Conservation (phyloP, 2,888 invertebrate genomes). For the Cerastis rubricosa region DNA sequence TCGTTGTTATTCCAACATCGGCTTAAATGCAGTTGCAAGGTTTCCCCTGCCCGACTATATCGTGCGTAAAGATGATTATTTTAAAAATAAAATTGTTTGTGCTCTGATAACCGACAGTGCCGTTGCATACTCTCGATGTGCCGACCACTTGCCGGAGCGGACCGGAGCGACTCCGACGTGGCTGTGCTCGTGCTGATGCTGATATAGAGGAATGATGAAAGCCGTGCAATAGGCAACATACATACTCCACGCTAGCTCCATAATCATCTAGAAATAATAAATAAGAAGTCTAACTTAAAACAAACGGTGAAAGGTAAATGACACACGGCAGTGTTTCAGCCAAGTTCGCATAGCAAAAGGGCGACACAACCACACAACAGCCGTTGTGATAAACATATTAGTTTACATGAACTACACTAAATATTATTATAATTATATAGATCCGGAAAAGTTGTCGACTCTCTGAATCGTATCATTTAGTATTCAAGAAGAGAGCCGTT, state of each 20-base stretch:
- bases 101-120: slow-evolving; percentile 77
- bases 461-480: background rate
- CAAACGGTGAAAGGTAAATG: background rate
- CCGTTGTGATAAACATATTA: background rate
- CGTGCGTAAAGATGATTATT: slow-evolving; percentile 76
- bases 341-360: background rate
- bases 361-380: background rate
- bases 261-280: background rate
- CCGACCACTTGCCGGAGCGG: slow-evolving; percentile 2
- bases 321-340: background rate
- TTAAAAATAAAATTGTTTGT: slow-evolving; percentile 78
- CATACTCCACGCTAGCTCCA: background rate
- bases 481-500: background rate
- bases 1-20: slow-evolving; percentile 82
- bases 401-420: background rate
- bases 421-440: background rate
- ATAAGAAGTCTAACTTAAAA: background rate
- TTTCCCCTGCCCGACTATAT: slow-evolving; percentile 69
- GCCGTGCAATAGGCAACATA: background rate
- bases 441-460: background rate
- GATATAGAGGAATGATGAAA: slow-evolving; percentile 16
- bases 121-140: slow-evolving; percentile 10
- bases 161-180: background rate
- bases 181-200: slow-evolving; percentile 8
- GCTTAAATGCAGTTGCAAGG: slow-evolving; percentile 84